These are phyloP conservation scores for Eupithecia tripunctaria DNA, from an alignment of 2,888 invertebrate species.

Conservation along the genomic window DNA sequence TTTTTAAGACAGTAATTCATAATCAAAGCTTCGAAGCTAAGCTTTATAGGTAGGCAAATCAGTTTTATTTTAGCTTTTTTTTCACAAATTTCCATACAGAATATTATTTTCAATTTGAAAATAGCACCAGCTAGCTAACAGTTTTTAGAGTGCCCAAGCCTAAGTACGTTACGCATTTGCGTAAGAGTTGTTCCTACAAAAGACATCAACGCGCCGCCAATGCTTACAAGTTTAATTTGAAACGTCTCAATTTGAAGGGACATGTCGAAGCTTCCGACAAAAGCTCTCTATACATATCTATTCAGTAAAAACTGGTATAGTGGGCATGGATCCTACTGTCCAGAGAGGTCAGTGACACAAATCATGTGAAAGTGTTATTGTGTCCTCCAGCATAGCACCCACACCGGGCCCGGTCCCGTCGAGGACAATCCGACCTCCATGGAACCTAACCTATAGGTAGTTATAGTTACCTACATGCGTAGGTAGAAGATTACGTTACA, in stretches of 20 bases:
- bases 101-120: neutral
- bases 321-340: slow-evolving; percentile 58
- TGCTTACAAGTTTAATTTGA: neutral
- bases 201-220: neutral
- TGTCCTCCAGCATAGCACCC: slow-evolving; percentile 60
- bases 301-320: neutral
- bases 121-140: neutral
- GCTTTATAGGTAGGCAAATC: neutral
- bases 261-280: neutral
- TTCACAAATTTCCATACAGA: neutral
- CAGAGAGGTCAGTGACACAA: slow-evolving; percentile 76
- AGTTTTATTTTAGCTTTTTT: neutral
- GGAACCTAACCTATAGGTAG: neutral
- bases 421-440: neutral
- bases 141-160: neutral
- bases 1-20: no score
- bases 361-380: slow-evolving; percentile 76
- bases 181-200: neutral
- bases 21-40: no score
- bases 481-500: neutral
- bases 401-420: slow-evolving; percentile 50
- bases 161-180: neutral
- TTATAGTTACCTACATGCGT: neutral
- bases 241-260: neutral
- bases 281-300: neutral